Evolutionary conservation across 2,888 invertebrate genomes (phyloP).

Genomic region (Thecophora atra): DNA sequence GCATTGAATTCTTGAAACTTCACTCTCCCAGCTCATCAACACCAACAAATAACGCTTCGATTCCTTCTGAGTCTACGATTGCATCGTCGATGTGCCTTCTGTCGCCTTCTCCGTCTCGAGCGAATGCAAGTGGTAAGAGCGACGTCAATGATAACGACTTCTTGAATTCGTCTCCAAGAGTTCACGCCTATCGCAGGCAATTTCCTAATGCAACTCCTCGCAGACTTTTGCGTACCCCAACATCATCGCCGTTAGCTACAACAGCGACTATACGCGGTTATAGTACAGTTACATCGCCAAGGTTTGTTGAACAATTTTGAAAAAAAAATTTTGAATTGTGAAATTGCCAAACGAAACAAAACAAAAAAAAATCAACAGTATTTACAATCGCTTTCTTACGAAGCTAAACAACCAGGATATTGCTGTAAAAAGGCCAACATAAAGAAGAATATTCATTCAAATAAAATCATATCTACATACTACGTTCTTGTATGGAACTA

Average conservation of each 20-base stretch:
- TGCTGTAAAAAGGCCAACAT: neutral
- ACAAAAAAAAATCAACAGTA: neutral
- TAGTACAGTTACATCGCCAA: conserved; percentile 62
- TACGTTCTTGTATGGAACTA: neutral
- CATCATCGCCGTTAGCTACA: conserved; percentile 64
- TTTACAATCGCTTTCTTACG: neutral
- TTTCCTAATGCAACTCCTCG: conserved; percentile 56
- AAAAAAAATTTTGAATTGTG: too few relatives aligned
- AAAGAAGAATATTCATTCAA: neutral
- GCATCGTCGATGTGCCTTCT: conserved; percentile 9
- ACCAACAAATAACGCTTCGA: conserved; percentile 28
- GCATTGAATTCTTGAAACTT: conserved; percentile 43
- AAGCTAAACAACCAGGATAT: neutral
- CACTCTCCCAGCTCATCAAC: conserved; percentile 43
- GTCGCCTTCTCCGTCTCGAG: conserved; percentile 29
- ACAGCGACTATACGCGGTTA: conserved; percentile 54
- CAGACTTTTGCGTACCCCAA: conserved; percentile 63
- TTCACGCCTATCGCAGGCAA: conserved; percentile 54
- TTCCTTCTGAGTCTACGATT: conserved; percentile 6
- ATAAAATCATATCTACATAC: neutral
- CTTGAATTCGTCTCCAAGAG: conserved; percentile 51
- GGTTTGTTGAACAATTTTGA: conserved; percentile 58
- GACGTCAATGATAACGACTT: conserved; percentile 49
- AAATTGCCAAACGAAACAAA: neutral
- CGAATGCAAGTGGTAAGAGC: conserved; percentile 33